These are phyloP conservation scores for Schizopygopsis pylzovi DNA, from an alignment of 2,797 vertebrate species.

Conservation along the genomic window DNA sequence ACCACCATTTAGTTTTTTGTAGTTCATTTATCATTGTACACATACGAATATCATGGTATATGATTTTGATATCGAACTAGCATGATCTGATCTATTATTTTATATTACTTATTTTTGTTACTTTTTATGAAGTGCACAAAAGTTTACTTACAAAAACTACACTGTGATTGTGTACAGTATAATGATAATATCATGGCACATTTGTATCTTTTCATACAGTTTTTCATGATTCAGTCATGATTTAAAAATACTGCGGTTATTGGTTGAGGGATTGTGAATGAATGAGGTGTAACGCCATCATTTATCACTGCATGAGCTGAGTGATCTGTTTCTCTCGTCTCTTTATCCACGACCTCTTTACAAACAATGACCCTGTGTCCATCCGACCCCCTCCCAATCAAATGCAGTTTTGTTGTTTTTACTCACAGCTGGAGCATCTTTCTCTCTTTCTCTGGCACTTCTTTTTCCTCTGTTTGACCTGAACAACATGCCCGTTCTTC, in stretches of 20 bases:
- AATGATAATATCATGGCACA: background rate
- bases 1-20: too few relatives aligned
- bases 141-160: too few relatives aligned
- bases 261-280: slow-evolving; percentile 62
- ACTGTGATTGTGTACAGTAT: background rate
- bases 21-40: background rate
- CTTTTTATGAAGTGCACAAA: background rate
- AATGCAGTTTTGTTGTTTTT: slow-evolving; percentile 85
- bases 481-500: slow-evolving; percentile 82
- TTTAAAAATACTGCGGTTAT: background rate
- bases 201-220: background rate
- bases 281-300: slow-evolving; percentile 68
- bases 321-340: slow-evolving; percentile 80
- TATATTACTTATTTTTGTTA: background rate
- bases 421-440: slow-evolving; percentile 83
- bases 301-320: slow-evolving; percentile 68
- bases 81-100: background rate
- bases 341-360: slow-evolving; percentile 75
- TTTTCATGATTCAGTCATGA: background rate
- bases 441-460: slow-evolving; percentile 50
- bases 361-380: slow-evolving; percentile 82
- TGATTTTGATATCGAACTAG: background rate
- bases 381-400: slow-evolving; percentile 73
- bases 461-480: slow-evolving; percentile 78
- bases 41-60: background rate